phyloP scores from a whole-genome alignment of 2,888 invertebrate species.

The Tolmerus cingulatus region DNA sequence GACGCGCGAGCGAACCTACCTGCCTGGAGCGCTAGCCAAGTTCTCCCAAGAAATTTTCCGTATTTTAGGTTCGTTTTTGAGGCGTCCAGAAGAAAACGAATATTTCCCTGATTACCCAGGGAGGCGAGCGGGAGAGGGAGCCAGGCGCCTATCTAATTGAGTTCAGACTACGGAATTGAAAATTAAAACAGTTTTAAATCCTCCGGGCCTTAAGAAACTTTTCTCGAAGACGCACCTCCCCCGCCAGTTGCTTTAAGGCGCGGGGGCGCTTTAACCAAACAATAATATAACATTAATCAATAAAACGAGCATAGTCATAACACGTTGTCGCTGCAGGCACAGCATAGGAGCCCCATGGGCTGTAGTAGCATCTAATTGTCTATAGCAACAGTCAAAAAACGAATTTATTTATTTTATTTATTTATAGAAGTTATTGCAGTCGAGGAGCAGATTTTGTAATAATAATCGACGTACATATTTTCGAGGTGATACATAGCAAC shows the following conservation, averaged over 20 bases:
- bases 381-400: background rate
- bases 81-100: background rate
- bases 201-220: background rate
- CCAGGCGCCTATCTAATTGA: background rate
- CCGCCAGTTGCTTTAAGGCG: background rate
- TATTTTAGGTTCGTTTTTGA: background rate
- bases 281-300: background rate
- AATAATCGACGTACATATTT: constrained; percentile 18
- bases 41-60: background rate
- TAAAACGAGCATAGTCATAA: background rate
- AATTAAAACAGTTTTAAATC: background rate
- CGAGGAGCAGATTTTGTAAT: background rate
- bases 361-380: background rate
- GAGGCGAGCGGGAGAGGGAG: background rate
- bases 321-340: background rate
- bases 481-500: constrained; percentile 19
- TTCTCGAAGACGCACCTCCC: background rate
- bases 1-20: background rate
- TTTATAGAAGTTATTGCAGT: background rate
- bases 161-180: background rate
- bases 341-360: background rate
- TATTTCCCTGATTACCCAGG: background rate
- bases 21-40: background rate
- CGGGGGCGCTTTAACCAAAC: background rate
- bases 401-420: background rate